Conservation (phyloP, 2,888 invertebrate species). For the Microplitis manilae region DNA sequence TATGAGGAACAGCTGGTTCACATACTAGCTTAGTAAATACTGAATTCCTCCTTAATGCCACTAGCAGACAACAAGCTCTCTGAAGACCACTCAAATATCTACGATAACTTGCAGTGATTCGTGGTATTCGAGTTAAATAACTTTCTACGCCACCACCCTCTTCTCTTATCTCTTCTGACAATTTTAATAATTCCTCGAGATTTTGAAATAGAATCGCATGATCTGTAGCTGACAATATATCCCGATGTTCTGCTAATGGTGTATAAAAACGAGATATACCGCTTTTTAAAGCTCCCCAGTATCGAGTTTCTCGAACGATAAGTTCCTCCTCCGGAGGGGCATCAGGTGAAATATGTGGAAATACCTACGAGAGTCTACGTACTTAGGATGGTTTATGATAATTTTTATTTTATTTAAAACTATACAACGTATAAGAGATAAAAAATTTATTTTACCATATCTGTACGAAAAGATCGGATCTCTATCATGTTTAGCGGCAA, state of each 20-base stretch:
- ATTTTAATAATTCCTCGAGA: conserved; percentile 84
- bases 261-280: conserved; percentile 85
- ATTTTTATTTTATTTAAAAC: conserved; percentile 9
- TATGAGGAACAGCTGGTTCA: conserved; percentile 84
- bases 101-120: conserved; percentile 84
- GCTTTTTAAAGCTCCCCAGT: conserved; percentile 83
- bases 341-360: conserved; percentile 71
- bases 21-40: conserved; percentile 86
- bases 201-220: conserved; percentile 89
- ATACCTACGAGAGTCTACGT: conserved; percentile 55
- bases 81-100: conserved; percentile 89
- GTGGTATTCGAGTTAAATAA: conserved; percentile 82
- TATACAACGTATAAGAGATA: not conserved
- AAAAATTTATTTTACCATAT: not conserved
- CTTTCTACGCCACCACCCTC: conserved; percentile 77
- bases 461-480: not conserved
- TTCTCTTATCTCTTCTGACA: conserved; percentile 88
- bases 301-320: conserved; percentile 84
- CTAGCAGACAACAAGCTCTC: conserved; percentile 88
- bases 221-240: conserved; percentile 83
- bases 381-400: conserved; percentile 37
- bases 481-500: not conserved
- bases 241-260: conserved; percentile 82
- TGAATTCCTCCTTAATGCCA: conserved; percentile 76
- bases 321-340: conserved; percentile 84